These are phyloP conservation scores for Bostrychus sinensis DNA, from an alignment of 2,113 vertebrate genomes.

Conservation along the genomic window DNA sequence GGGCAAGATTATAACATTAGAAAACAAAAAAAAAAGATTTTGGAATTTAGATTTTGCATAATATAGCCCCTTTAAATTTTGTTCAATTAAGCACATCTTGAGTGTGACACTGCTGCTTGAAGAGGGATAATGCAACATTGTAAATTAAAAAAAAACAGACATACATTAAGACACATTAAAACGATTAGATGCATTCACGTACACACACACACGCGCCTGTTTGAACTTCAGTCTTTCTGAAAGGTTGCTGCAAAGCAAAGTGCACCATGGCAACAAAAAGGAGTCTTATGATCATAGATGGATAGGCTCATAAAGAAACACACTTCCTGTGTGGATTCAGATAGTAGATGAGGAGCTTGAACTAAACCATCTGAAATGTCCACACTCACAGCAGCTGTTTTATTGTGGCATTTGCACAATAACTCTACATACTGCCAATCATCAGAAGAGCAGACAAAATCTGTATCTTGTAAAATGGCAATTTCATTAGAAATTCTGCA, in stretches of 20 bases:
- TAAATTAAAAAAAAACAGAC: neutral
- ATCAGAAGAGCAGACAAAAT: neutral
- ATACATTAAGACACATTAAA: slow-evolving; percentile 48
- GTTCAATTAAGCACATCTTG: slow-evolving; percentile 11
- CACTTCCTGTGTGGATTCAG: neutral
- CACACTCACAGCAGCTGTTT: neutral
- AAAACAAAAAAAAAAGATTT: too few species aligned
- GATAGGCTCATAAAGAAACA: slow-evolving; percentile 14
- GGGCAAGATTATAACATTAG: too few species aligned
- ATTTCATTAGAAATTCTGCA: neutral
- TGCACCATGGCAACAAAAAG: slow-evolving; percentile 47
- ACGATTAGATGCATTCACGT: slow-evolving; percentile 40
- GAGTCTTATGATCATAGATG: slow-evolving; percentile 38
- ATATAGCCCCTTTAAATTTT: too few species aligned
- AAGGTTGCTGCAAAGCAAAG: slow-evolving; percentile 36
- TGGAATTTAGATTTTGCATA: too few species aligned
- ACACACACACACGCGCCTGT: slow-evolving; percentile 46
- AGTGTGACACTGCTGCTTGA: neutral
- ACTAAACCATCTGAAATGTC: neutral
- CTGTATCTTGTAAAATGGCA: neutral
- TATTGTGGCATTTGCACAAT: neutral
- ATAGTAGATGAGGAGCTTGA: neutral
- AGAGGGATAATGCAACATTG: neutral
- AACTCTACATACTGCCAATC: too few species aligned
- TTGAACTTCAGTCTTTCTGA: slow-evolving; percentile 20